Base-by-base conservation (phyloP, 2,888 invertebrate species). In the Drosophila peninsularis region DNA sequence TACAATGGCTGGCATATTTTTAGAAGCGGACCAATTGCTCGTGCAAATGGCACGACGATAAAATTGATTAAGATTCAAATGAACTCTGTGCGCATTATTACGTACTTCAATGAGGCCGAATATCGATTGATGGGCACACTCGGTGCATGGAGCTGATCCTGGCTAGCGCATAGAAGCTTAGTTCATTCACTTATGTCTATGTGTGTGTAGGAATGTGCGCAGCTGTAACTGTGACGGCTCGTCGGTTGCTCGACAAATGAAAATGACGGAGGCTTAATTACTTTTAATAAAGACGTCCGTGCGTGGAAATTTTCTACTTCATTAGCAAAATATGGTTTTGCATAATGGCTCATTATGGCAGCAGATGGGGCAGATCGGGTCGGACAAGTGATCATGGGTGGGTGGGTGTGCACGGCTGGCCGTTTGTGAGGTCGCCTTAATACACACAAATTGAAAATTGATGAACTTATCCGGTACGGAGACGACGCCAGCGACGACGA, bases 391-490 rank as follows among this genome's bases (percentile, higher is more conserved):
- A 62, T 62, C 60, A 52, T 19, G 49, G 41, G 21, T 44, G 32
- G 6, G 50, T 37, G 45, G 11, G 27, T 49, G 21, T 19, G 37
- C 17, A 42, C 56, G 13, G 54, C 7, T 34, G 27, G 52, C 50
- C n/a, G 21, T 52, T 47, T 62, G 58, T 39, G 41, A 49, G 75
- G 61, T 75, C 71, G 86, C 89, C 86, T 89, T 86, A 86, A 86
- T 88, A 85, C 83, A 90, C 80, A 81, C 84, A 86, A 90, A 90
- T 90, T 90, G 91, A 89, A 88, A 88, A 91, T 89, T 91, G 89
- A 91, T 90, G 90, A 90, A 90, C 85, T 90, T 91, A 90, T 91
- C 91, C 91, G 91, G 91, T 90, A 45, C 53, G 53, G 14, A 27
- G 30, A 58, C 24, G 54, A 14, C 42, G 21, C 6, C 45, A 24